Percentiles rank a stretch among this genome's conserved stretches.
phyloP scores from a whole-genome alignment of 2,113 vertebrate species.

The Apteryx owenii region DNA sequence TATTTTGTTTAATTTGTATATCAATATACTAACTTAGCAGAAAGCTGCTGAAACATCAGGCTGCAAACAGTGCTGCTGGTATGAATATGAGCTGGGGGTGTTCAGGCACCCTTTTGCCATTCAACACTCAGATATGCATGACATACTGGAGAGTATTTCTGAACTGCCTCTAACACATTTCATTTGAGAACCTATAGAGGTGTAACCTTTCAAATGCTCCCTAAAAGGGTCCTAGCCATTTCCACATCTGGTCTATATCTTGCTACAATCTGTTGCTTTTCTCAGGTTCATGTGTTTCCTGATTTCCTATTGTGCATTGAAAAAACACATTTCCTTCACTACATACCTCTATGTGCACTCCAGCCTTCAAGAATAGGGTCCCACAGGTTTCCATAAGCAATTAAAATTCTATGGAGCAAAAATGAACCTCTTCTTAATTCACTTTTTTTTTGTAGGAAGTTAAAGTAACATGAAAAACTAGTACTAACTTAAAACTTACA shows the following conservation, averaged over 20 bases:
- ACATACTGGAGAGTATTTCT: not conserved
- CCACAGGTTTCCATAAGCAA: not conserved
- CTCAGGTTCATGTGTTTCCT: constrained; percentile 28
- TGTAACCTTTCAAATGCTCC: not conserved
- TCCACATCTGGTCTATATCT: constrained; percentile 39
- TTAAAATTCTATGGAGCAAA: not conserved
- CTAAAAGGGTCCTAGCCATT: not conserved
- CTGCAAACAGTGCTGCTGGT: not conserved
- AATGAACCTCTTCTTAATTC: not conserved
- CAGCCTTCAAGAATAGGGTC: not conserved
- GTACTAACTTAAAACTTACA: not conserved
- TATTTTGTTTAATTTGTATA: not conserved
- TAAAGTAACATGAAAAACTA: constrained; percentile 5
- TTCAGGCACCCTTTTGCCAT: not conserved
- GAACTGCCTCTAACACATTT: not conserved
- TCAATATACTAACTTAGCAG: not conserved
- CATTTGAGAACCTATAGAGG: not conserved
- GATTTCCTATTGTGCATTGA: constrained; percentile 40
- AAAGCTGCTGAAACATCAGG: not conserved
- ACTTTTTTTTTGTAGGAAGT: not conserved
- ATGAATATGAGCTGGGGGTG: not conserved
- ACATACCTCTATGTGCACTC: not conserved
- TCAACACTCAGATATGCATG: not conserved
- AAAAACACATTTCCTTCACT: constrained; percentile 5
- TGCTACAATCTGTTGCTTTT: constrained; percentile 16